Conservation (phyloP, 2,888 invertebrate genomes). For the Acleris literana region DNA sequence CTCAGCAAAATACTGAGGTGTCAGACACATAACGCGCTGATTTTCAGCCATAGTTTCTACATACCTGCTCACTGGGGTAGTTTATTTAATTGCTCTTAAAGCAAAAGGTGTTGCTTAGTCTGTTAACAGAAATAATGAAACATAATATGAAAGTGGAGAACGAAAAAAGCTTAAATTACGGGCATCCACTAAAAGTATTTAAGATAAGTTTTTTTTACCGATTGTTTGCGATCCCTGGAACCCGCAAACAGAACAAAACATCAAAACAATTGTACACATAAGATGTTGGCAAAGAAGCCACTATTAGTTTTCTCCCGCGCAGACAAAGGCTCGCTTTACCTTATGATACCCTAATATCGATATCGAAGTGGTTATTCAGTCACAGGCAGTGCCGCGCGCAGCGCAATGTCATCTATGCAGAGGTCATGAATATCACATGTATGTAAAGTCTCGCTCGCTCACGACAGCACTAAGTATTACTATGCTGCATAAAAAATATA, state of each 20-base stretch:
- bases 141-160: too few relatives aligned
- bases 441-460: not conserved
- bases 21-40: too few relatives aligned
- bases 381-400: not conserved
- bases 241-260: conserved; percentile 53
- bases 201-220: conserved; percentile 15
- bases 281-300: conserved; percentile 62
- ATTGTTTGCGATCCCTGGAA: conserved; percentile 57
- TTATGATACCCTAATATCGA: conserved; percentile 11
- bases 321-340: conserved; percentile 51
- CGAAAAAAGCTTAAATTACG: too few relatives aligned
- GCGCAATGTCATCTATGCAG: not conserved
- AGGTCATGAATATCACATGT: not conserved
- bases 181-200: too few relatives aligned
- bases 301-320: conserved; percentile 71
- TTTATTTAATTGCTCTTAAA: too few relatives aligned
- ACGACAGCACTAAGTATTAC: not conserved
- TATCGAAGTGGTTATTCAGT: not conserved
- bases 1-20: too few relatives aligned
- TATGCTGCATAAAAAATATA: too few relatives aligned
- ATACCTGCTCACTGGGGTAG: too few relatives aligned
- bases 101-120: too few relatives aligned
- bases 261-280: conserved; percentile 64
- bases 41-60: too few relatives aligned
- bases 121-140: too few relatives aligned